Evolutionary conservation across 2,113 vertebrate species (phyloP).

Genomic region (Tragelaphus scriptus): DNA sequence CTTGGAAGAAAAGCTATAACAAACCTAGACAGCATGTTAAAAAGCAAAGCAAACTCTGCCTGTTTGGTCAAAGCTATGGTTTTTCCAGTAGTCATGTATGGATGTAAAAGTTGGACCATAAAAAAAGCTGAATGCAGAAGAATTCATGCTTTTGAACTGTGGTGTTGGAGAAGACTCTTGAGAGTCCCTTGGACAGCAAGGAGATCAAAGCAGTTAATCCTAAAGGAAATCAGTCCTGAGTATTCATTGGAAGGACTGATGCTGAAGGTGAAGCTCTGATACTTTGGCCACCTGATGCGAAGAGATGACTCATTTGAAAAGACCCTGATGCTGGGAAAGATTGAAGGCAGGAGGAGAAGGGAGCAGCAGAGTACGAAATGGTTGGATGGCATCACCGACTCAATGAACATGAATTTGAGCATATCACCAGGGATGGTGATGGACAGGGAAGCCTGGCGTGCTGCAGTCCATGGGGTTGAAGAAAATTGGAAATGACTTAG

Average conservation of each 20-base stretch:
- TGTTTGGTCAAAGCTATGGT: not conserved
- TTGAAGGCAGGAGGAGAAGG: not conserved
- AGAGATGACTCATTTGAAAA: not conserved
- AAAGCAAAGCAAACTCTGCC: not conserved
- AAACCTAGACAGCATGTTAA: not conserved
- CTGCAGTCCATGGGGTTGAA: not conserved
- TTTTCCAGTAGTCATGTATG: not conserved
- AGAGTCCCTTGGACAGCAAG: not conserved
- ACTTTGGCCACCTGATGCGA: not conserved
- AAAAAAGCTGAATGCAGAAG: not conserved
- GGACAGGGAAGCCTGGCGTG: not conserved
- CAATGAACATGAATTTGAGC: not conserved
- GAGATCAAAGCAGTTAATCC: not conserved
- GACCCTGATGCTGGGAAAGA: not conserved
- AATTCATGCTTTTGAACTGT: not conserved
- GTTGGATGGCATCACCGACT: not conserved
- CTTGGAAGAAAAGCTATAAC: not conserved
- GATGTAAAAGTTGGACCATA: not conserved
- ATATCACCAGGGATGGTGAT: not conserved
- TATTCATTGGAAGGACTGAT: not conserved
- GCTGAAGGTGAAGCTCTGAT: not conserved
- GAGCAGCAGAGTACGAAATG: not conserved
- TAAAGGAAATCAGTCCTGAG: not conserved
- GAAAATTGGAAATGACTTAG: not conserved
- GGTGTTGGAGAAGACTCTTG: not conserved